phyloP scores from a whole-genome alignment of 2,888 invertebrate genomes.

The Cepaea hortensis region DNA sequence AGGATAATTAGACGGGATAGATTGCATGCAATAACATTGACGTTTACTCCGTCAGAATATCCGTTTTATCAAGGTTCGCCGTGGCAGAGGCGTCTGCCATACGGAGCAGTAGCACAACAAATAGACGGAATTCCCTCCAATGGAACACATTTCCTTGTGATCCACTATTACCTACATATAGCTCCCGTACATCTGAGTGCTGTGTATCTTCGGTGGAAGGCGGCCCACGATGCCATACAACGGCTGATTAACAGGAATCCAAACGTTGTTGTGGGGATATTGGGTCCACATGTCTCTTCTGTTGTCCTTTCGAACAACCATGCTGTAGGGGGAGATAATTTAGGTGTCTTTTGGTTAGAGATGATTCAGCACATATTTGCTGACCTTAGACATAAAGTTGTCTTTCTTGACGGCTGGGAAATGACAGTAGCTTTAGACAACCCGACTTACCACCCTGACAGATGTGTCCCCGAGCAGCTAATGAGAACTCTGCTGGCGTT shows the following conservation, averaged over 20 bases:
- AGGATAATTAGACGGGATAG: background rate
- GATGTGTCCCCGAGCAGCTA: too few relatives aligned
- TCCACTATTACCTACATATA: constrained; percentile 28
- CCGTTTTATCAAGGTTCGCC: background rate
- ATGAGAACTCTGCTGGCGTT: constrained; percentile 12
- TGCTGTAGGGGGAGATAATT: constrained; percentile 28
- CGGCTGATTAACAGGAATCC: constrained; percentile 15
- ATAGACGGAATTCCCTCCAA: constrained; percentile 8
- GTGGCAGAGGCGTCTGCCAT: background rate
- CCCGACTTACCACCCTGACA: too few relatives aligned
- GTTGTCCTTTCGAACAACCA: constrained; percentile 12
- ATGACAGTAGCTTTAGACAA: too few relatives aligned
- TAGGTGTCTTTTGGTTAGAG: background rate
- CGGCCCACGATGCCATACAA: background rate
- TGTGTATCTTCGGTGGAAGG: background rate
- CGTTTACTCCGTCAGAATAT: constrained; percentile 17
- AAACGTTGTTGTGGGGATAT: background rate
- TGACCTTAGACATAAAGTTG: constrained; percentile 9
- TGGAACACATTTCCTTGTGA: background rate
- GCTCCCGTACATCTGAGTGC: constrained; percentile 12
- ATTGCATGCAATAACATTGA: background rate
- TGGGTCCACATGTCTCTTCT: constrained; percentile 22
- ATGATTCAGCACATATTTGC: constrained; percentile 3
- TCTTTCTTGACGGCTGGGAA: constrained; percentile 35
- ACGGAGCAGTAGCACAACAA: constrained; percentile 2